Evolutionary conservation across 2,888 invertebrate species (phyloP).

Genomic region (Eupithecia centaureata): DNA sequence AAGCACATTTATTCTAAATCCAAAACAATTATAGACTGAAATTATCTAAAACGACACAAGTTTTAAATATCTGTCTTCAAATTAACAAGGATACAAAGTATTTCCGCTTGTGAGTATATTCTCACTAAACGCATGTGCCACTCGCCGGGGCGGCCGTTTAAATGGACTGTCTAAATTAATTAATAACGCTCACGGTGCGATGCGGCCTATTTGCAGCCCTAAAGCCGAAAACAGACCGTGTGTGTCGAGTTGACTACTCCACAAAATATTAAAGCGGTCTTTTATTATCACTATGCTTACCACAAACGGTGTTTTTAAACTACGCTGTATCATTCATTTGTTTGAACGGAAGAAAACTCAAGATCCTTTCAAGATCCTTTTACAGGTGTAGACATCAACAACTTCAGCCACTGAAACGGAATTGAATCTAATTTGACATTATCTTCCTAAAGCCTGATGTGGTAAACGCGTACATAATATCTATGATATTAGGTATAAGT

Average conservation of each 20-base stretch:
- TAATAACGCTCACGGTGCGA: conserved; percentile 63
- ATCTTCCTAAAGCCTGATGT: neutral
- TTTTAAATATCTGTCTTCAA: conserved; percentile 61
- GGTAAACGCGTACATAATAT: neutral
- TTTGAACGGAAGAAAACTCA: neutral
- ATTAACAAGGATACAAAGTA: conserved; percentile 69
- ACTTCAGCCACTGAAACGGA: neutral
- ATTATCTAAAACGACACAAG: conserved; percentile 53
- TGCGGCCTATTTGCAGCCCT: conserved; percentile 60
- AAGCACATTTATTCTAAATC: conserved; percentile 13
- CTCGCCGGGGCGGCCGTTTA: conserved; percentile 56
- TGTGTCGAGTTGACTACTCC: conserved; percentile 44
- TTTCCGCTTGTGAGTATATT: conserved; percentile 68
- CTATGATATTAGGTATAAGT: neutral
- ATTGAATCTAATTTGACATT: neutral
- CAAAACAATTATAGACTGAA: conserved; percentile 34
- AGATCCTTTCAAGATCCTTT: neutral
- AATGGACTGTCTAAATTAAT: conserved; percentile 81
- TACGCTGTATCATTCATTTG: neutral
- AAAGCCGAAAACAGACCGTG: conserved; percentile 59
- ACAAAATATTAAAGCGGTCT: conserved; percentile 57
- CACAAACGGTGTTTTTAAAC: conserved; percentile 41
- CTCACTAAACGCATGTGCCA: conserved; percentile 64
- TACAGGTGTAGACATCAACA: neutral
- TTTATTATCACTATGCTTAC: conserved; percentile 63